Conservation (phyloP, 2,113 vertebrate genomes). For the Chaenogobius annularis region DNA sequence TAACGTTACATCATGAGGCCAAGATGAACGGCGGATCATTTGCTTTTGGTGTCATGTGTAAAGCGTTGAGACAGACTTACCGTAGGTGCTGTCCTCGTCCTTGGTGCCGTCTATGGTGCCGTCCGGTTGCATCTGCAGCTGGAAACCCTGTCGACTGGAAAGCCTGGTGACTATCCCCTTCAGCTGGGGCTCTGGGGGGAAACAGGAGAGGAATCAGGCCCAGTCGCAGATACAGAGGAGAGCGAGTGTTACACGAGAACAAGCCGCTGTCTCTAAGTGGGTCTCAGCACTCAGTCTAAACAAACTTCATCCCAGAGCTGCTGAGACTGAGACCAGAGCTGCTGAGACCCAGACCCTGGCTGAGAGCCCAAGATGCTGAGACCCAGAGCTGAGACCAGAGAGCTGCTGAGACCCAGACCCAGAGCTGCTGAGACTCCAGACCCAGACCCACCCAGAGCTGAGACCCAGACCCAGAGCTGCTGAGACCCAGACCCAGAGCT, state of each 20-base stretch:
- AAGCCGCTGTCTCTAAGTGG: constrained; percentile 14
- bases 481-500: too few relatives aligned
- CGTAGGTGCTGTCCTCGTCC: constrained; percentile 88
- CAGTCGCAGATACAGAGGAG: constrained; percentile 15
- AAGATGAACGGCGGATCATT: not conserved
- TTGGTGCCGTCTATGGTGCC: constrained; percentile 97
- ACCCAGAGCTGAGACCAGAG: too few relatives aligned
- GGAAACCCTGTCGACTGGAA: constrained; percentile 95
- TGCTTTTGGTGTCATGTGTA: not conserved
- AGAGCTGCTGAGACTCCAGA: too few relatives aligned
- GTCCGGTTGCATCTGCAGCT: constrained; percentile 96
- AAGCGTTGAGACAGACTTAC: constrained; percentile 36
- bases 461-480: too few relatives aligned
- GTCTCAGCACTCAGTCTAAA: constrained; percentile 16
- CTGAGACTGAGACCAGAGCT: too few relatives aligned
- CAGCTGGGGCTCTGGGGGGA: constrained; percentile 92
- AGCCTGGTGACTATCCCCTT: constrained; percentile 99
- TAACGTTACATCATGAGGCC: not conserved
- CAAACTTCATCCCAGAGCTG: not conserved
- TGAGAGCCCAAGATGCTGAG: too few relatives aligned
- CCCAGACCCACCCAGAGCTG: too few relatives aligned
- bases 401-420: too few relatives aligned
- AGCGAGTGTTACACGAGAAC: constrained; percentile 30
- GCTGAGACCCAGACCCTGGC: too few relatives aligned
- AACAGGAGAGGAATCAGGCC: constrained; percentile 19